These are phyloP conservation scores for Cecidostiba fungosa DNA, from an alignment of 2,888 invertebrate genomes.

Conservation along the genomic window DNA sequence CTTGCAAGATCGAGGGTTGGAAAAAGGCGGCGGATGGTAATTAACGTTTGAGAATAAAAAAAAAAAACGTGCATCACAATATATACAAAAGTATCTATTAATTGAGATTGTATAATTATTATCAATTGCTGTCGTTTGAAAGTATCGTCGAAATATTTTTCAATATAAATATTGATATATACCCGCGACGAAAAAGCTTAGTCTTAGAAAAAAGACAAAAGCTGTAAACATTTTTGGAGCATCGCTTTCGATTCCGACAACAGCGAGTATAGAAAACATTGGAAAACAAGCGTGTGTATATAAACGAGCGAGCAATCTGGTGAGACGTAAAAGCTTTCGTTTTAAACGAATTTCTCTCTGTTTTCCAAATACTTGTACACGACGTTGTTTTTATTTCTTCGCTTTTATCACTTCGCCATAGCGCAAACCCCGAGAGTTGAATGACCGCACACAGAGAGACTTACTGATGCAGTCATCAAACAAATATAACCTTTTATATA, in stretches of 20 bases:
- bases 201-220: neutral
- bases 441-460: conserved; percentile 13
- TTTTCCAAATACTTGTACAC: neutral
- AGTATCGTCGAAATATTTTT: neutral
- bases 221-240: neutral
- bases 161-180: neutral
- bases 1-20: neutral
- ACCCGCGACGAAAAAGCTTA: neutral
- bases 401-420: no score
- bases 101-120: no score
- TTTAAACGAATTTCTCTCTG: neutral
- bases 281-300: neutral
- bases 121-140: neutral
- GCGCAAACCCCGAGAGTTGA: conserved; percentile 33
- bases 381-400: neutral
- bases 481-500: neutral
- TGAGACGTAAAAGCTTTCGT: neutral
- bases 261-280: neutral
- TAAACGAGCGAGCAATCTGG: neutral
- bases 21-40: neutral
- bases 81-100: no score
- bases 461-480: neutral
- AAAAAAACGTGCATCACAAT: neutral
- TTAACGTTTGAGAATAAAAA: no score
- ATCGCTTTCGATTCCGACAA: neutral